Evolutionary conservation across 1,140 invertebrate genomes (phyloP).

Genomic region (Latrodectus geometricus): DNA sequence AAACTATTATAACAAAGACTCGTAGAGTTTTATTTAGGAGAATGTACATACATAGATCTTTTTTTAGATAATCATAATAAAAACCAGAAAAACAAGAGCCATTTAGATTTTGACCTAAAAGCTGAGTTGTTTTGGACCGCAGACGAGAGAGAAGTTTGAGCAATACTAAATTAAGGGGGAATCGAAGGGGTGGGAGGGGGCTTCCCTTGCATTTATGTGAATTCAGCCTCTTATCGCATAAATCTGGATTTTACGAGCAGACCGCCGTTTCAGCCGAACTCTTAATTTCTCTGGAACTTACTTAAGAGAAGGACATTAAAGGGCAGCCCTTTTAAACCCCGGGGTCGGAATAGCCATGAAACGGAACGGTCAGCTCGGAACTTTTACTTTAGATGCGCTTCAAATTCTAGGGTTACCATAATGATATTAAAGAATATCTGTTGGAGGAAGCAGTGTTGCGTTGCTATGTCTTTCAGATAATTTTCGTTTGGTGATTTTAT

Average conservation of each 20-base stretch:
- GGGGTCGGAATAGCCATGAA: slow-evolving; percentile 23
- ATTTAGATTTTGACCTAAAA: too few relatives aligned
- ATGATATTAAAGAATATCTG: background rate
- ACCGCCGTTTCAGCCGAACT: slow-evolving; percentile 30
- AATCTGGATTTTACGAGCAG: slow-evolving; percentile 52
- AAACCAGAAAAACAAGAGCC: too few relatives aligned
- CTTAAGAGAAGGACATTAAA: slow-evolving; percentile 37
- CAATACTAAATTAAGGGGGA: background rate
- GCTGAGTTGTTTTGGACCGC: too few relatives aligned
- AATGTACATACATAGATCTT: too few relatives aligned
- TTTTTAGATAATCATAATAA: too few relatives aligned
- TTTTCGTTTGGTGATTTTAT: too few relatives aligned
- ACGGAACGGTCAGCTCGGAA: slow-evolving; percentile 23
- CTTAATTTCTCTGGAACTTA: slow-evolving; percentile 48
- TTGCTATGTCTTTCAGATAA: background rate
- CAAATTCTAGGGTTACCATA: slow-evolving; percentile 5
- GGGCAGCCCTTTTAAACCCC: slow-evolving; percentile 9
- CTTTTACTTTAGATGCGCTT: slow-evolving; percentile 9
- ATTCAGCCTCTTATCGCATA: slow-evolving; percentile 33
- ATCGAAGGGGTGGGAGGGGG: background rate
- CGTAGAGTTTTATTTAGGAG: too few relatives aligned
- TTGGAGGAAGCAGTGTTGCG: background rate
- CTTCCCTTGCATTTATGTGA: slow-evolving; percentile 9
- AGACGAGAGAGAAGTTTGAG: too few relatives aligned
- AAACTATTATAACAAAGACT: too few relatives aligned